Evolutionary conservation across 2,888 invertebrate species (phyloP), one percentile per base, ranked within the genome.

Genomic region (Sphaerophoria taeniata): DNA sequence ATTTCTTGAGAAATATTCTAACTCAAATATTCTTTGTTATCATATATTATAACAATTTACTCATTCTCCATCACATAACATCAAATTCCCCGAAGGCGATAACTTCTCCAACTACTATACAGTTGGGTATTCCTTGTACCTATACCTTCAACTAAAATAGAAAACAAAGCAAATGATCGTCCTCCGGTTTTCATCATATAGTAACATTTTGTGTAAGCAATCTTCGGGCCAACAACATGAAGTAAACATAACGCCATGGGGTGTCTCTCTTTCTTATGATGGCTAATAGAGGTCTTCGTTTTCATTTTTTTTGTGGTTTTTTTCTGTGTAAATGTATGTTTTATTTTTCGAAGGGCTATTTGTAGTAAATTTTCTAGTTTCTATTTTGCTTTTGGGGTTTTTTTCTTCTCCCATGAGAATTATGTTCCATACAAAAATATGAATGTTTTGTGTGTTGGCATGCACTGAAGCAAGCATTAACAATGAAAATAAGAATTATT

Each of bases 211-310:
- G 43, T 63, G 61, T 56, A 63, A 77, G 77, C 69, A 82, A 82
- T 73, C 55, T 69, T 61, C 45, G n/a, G 77, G 72, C 55, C 56
- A 77, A 24, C 24, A 24, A 2, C 67, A 61, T 77, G 60, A 61
- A 61, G 58, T 55, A 72, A 67, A 72, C 71, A 73, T 58, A 58
- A 43, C 34, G 77, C 77, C 77, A 61, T n/a, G 61, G 56, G 80
- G 78, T 82, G 72, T 49, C 36, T 49, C 36, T 16, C 45, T 63
- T 33, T 45, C 45, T 33, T 47, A 63, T 60, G 63, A 43, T 47
- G 76, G 71, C 45, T 76, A 67, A 45, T 67, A 51, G 65, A 11
- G 24, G 71, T 58, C 11, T 43, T 43, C 9, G 7, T 43, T 43
- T 43, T 43, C 12, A 3, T 43, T 1, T 39, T 39, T 39, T 2